These are phyloP conservation scores for Pachypanchax playfairii DNA, from an alignment of 2,113 vertebrate genomes.

Conservation along the genomic window DNA sequence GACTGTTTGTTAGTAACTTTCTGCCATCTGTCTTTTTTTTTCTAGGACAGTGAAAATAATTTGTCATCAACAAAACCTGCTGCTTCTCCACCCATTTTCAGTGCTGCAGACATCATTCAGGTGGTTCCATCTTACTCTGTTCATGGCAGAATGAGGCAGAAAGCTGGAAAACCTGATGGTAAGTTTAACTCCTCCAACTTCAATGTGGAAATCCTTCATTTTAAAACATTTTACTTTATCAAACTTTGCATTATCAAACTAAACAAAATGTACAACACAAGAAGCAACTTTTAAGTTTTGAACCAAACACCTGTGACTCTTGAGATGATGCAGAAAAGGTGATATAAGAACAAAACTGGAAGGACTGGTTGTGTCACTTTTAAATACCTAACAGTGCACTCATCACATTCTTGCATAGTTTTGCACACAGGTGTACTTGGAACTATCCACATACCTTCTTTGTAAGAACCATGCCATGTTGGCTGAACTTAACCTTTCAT, in stretches of 20 bases:
- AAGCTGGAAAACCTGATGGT: slow-evolving; percentile 42
- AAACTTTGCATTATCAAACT: background rate
- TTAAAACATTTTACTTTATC: background rate
- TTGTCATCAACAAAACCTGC: slow-evolving; percentile 60
- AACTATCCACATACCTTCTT: slow-evolving; percentile 43
- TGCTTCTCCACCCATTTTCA: slow-evolving; percentile 65
- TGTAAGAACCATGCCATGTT: slow-evolving; percentile 7
- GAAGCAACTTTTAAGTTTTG: background rate
- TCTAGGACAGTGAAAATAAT: slow-evolving; percentile 60
- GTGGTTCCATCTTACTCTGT: slow-evolving; percentile 60
- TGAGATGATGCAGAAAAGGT: background rate
- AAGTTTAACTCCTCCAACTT: slow-evolving; percentile 2
- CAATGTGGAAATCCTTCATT: background rate
- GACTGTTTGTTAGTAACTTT: slow-evolving; percentile 1
- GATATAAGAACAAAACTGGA: slow-evolving; percentile 42
- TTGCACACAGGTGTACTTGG: slow-evolving; percentile 17
- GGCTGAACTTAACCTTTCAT: slow-evolving; percentile 25
- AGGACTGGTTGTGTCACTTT: slow-evolving; percentile 50
- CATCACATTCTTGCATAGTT: slow-evolving; percentile 33
- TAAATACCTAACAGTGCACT: slow-evolving; percentile 39
- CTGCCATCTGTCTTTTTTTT: background rate
- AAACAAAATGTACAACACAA: background rate
- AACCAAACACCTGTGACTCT: background rate
- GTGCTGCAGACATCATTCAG: slow-evolving; percentile 76
- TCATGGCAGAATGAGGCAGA: slow-evolving; percentile 46